Percentiles rank a stretch among this genome's conserved stretches.
Conservation (phyloP, 2,113 vertebrate species). For the Nycticryphes semicollaris region DNA sequence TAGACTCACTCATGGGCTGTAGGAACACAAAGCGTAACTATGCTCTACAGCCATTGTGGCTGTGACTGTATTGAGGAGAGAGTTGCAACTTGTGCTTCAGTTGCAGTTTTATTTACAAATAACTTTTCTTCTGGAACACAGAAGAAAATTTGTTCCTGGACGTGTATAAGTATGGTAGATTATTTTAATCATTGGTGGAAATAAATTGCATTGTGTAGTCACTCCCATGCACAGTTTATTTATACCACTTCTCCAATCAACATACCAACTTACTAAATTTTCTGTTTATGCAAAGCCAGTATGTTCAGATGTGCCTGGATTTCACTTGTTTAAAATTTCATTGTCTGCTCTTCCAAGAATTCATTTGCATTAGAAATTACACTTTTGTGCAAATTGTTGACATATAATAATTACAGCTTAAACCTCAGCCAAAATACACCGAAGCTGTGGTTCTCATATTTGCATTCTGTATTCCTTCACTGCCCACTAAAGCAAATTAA, state of each 20-base stretch:
- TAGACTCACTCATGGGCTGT: not conserved
- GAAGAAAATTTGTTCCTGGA: not conserved
- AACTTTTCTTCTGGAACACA: not conserved
- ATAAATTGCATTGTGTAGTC: not conserved
- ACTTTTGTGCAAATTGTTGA: slow-evolving; percentile 2
- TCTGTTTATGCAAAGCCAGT: not conserved
- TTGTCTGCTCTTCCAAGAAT: slow-evolving; percentile 2
- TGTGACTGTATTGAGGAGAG: not conserved
- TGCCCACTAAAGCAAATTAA: slow-evolving; percentile 54
- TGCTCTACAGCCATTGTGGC: not conserved
- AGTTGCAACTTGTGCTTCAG: not conserved
- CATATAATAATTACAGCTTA: slow-evolving; percentile 43
- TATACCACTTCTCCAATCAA: not conserved
- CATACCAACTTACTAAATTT: not conserved
- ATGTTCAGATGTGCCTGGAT: not conserved
- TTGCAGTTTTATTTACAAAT: not conserved
- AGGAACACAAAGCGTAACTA: not conserved
- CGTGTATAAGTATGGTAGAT: not conserved
- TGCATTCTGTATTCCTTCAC: not conserved
- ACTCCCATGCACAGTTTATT: not conserved
- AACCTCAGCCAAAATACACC: slow-evolving; percentile 28
- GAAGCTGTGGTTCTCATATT: not conserved
- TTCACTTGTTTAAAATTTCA: not conserved
- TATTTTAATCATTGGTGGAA: not conserved
- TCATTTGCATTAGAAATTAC: slow-evolving; percentile 56